Evolutionary conservation across 2,888 invertebrate species (phyloP).

Genomic region (Dromius quadrimaculatus): DNA sequence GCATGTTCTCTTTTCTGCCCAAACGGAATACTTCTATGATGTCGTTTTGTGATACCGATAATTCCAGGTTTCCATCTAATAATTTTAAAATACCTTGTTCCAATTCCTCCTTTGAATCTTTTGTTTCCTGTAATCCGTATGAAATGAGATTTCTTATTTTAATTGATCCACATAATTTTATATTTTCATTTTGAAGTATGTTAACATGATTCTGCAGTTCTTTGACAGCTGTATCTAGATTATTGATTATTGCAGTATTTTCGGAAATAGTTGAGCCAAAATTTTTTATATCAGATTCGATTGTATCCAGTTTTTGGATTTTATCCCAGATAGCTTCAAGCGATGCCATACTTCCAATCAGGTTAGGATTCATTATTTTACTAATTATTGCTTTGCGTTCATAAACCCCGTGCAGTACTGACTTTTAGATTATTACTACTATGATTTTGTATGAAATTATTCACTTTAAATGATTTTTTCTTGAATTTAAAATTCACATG

Average conservation of each 20-base stretch:
- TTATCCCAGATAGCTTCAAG: background rate
- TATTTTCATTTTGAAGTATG: background rate
- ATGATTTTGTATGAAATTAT: background rate
- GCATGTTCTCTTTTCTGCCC: background rate
- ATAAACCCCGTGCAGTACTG: background rate
- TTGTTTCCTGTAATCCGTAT: background rate
- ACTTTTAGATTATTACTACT: background rate
- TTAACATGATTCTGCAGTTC: background rate
- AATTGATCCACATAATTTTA: background rate
- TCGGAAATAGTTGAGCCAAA: background rate
- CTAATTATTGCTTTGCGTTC: background rate
- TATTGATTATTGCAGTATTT: background rate
- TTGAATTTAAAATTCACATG: background rate
- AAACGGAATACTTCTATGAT: background rate
- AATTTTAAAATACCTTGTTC: background rate
- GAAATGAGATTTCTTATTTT: background rate
- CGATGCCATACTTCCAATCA: background rate
- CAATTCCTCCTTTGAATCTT: background rate
- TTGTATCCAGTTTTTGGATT: background rate
- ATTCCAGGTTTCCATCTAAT: background rate
- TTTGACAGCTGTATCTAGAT: background rate
- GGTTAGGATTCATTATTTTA: background rate
- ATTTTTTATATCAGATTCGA: background rate
- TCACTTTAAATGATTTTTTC: background rate
- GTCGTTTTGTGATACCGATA: background rate